Conservation (phyloP, 2,888 invertebrate species). For the Horisme vitalbata region DNA sequence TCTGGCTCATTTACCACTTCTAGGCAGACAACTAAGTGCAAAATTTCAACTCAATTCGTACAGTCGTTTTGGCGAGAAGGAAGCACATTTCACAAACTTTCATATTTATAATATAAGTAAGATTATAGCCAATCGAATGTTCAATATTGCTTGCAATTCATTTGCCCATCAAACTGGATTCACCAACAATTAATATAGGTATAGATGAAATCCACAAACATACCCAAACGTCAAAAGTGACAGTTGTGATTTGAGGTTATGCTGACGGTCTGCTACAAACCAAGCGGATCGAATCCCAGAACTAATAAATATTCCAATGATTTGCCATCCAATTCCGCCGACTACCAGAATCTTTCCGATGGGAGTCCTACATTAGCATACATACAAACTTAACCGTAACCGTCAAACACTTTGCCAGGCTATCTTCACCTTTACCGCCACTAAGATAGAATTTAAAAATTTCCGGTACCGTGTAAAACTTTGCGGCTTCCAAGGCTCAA, state of each 20-base stretch:
- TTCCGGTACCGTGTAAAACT: conserved; percentile 23
- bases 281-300: conserved; percentile 56
- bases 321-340: conserved; percentile 69
- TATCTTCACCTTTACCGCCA: conserved; percentile 31
- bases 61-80: too few relatives aligned
- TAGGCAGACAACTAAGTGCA: too few relatives aligned
- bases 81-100: too few relatives aligned
- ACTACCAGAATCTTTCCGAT: conserved; percentile 69
- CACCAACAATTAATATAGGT: too few relatives aligned
- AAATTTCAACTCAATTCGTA: too few relatives aligned
- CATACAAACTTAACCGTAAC: conserved; percentile 45
- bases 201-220: conserved; percentile 12
- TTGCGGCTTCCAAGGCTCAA: conserved; percentile 42
- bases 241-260: conserved; percentile 32
- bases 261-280: conserved; percentile 51
- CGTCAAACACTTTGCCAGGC: conserved; percentile 13
- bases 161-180: too few relatives aligned
- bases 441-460: conserved; percentile 34
- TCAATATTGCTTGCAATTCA: too few relatives aligned
- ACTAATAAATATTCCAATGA: conserved; percentile 78
- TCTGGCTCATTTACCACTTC: too few relatives aligned
- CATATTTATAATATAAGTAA: too few relatives aligned
- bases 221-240: conserved; percentile 28
- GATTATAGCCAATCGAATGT: too few relatives aligned
- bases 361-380: conserved; percentile 74